Conservation (phyloP, 2,888 invertebrate genomes). For the Lycophotia porphyrea region DNA sequence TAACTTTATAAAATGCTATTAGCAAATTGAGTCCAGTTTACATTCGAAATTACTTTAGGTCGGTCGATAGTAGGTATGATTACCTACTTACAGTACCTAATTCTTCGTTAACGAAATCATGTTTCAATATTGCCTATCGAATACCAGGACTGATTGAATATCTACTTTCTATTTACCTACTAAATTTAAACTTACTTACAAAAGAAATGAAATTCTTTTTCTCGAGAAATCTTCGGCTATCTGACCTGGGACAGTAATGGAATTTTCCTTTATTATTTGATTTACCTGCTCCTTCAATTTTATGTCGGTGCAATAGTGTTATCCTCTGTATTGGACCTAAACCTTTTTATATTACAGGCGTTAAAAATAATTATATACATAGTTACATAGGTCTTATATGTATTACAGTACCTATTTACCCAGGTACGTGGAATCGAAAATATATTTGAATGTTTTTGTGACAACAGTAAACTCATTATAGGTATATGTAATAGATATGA, state of each 20-base stretch:
- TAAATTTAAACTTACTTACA: constrained; percentile 63
- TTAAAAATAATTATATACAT: constrained; percentile 26
- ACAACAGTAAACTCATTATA: not conserved
- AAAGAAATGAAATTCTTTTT: constrained; percentile 79
- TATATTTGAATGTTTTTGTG: not conserved
- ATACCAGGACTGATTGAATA: constrained; percentile 41
- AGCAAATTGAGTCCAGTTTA: constrained; percentile 6
- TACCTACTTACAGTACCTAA: constrained; percentile 11
- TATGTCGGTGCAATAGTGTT: constrained; percentile 83
- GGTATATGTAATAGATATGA: not conserved
- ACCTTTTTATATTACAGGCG: constrained; percentile 69
- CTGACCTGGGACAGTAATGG: constrained; percentile 83
- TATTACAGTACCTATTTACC: not conserved
- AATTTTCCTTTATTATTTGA: constrained; percentile 89
- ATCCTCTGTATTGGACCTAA: constrained; percentile 72
- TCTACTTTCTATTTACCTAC: constrained; percentile 55
- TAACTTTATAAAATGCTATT: not conserved
- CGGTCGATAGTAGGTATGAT: constrained; percentile 21
- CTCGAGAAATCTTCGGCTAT: constrained; percentile 80
- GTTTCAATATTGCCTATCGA: constrained; percentile 42
- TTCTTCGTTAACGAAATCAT: constrained; percentile 40
- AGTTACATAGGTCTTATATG: no score
- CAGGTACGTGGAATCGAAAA: not conserved
- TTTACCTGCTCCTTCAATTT: constrained; percentile 86
- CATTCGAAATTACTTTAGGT: constrained; percentile 10